Evolutionary conservation across 2,113 vertebrate species (phyloP), one percentile per base, ranked within the genome.

Genomic region (Nothobranchius kuhntae): DNA sequence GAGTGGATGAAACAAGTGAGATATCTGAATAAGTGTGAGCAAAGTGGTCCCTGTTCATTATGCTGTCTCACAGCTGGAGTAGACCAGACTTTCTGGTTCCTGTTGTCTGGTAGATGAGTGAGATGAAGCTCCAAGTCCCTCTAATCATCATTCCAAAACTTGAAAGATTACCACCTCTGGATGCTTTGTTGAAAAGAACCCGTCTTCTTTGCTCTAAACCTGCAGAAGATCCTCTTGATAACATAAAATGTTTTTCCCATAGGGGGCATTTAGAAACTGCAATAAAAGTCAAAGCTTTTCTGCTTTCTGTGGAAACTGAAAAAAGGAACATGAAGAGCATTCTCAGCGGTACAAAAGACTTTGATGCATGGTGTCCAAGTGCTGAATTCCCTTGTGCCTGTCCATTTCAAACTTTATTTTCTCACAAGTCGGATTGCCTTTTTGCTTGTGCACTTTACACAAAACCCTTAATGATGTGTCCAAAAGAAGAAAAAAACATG

Each of bases 101-200:
- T 13, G 45, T 55, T 59, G 36, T 77, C 66, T 62, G 38, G 65
- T 21, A 64, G 44, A 55, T 64, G 69, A 82, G 50, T 63, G 53
- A 82, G 53, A 64, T 68, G 70, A 55, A 63, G 65, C 61, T 63
- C 6, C 53, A 54, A 44, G 60, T 63, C 51, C 42, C 74, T 80
- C 71, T 65, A 64, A 76, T 81, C 56, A 36, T 38, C 36, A 48
- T 80, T 65, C 47, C 45, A 9, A 62, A 68, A 71, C 67, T n/a
- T 58, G 11, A 71, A 55, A 55, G 48, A 24, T 58, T n/a, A 30
- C 14, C 0, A 8, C 36, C 44, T 36, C n/a, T 4, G 52, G 57
- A 11, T 26, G 36, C 59, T 72, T 71, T 71, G 64, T 38, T 60
- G 58, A 71, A 53, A 53, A 61, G 65, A 63, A 62, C 75, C 75